A percentile compares a stretch with the other conserved stretches of the same genome.
phyloP scores from a whole-genome alignment of 2,113 vertebrate species.

The Corythornis madagascariensis region DNA sequence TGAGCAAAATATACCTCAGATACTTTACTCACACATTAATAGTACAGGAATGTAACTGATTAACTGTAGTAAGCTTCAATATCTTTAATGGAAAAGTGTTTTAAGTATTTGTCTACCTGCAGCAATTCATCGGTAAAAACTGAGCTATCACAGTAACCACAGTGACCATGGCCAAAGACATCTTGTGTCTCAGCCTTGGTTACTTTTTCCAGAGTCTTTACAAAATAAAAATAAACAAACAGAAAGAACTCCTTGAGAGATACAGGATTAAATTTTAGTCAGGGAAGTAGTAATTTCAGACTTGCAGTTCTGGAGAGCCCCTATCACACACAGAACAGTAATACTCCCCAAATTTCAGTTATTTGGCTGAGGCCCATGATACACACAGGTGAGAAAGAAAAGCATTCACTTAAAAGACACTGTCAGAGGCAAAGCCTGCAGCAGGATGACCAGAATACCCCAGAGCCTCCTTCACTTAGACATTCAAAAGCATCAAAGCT shows the following conservation, averaged over 20 bases:
- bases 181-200: neutral
- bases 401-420: neutral
- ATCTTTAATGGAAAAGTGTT: neutral
- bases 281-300: neutral
- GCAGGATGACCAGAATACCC: accelerated
- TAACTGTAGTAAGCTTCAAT: neutral
- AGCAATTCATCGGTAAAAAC: neutral
- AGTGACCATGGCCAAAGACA: neutral
- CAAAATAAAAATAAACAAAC: neutral
- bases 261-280: neutral
- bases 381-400: neutral
- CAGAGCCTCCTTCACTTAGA: neutral
- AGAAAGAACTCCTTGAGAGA: neutral
- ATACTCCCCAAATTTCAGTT: neutral
- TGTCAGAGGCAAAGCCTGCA: neutral
- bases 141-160: neutral
- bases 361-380: neutral
- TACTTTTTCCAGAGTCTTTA: neutral
- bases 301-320: neutral
- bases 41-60: neutral
- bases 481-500: neutral
- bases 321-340: neutral
- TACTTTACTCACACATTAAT: neutral
- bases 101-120: neutral
- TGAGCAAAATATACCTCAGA: neutral